phyloP scores from a whole-genome alignment of 2,797 vertebrate species.

The Enoplosus armatus region DNA sequence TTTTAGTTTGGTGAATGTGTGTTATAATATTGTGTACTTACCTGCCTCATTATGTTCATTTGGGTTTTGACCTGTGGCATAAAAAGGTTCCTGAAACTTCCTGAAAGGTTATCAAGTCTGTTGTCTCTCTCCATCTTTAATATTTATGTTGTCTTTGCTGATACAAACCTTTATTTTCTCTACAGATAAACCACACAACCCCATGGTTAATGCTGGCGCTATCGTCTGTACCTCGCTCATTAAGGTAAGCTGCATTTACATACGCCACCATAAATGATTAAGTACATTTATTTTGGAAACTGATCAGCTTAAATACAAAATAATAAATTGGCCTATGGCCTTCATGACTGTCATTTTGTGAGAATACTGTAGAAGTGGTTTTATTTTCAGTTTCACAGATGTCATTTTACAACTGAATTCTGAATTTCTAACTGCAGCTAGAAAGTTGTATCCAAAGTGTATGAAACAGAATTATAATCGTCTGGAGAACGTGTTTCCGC shows the following conservation, averaged over 20 bases:
- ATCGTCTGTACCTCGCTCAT: constrained; percentile 98
- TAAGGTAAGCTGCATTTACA: constrained; percentile 88
- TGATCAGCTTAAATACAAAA: neutral
- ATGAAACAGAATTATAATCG: constrained; percentile 33
- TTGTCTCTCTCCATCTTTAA: neutral
- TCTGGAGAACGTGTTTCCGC: constrained; percentile 34
- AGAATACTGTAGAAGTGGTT: neutral
- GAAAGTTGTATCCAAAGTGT: neutral
- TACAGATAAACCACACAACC: constrained; percentile 98
- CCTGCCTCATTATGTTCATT: neutral
- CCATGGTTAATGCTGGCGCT: constrained; percentile 99
- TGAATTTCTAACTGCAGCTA: neutral
- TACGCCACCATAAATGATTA: neutral
- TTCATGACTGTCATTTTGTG: neutral
- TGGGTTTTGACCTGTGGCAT: neutral
- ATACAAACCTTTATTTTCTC: neutral
- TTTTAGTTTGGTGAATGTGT: neutral
- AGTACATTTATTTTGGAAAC: neutral
- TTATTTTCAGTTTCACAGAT: neutral
- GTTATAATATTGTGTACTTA: neutral
- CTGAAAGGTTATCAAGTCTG: neutral
- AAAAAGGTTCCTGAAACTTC: neutral
- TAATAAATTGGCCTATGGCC: neutral
- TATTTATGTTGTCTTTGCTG: neutral
- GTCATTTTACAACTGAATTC: neutral